Evolutionary conservation across 2,797 vertebrate genomes (phyloP).

Genomic region (Gadopsis marmoratus): DNA sequence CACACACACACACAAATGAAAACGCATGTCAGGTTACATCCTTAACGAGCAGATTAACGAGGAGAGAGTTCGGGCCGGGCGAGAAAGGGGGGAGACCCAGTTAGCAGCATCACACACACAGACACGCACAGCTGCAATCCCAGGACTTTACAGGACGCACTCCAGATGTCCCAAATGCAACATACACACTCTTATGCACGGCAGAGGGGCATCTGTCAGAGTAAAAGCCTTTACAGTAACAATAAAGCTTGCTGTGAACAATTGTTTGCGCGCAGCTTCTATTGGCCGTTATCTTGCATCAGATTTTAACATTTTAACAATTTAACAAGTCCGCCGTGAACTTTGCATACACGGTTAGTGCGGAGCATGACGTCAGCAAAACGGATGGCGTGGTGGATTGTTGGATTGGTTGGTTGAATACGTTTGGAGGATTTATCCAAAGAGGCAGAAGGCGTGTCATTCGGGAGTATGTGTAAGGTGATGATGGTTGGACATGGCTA

Average conservation of each 20-base stretch:
- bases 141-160: constrained; percentile 57
- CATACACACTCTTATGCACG: constrained; percentile 8
- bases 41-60: constrained; percentile 75
- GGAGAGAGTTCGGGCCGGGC: constrained; percentile 34
- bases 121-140: constrained; percentile 57
- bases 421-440: neutral
- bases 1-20: constrained; percentile 46
- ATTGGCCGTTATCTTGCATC: constrained; percentile 1
- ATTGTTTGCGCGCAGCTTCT: neutral
- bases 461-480: neutral
- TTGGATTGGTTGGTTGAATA: neutral
- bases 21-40: constrained; percentile 76
- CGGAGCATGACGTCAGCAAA: neutral
- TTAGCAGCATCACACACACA: constrained; percentile 19
- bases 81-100: neutral
- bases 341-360: neutral
- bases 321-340: constrained; percentile 1
- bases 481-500: neutral
- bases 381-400: neutral
- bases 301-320: neutral
- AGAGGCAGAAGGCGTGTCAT: neutral
- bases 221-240: constrained; percentile 36
- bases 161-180: constrained; percentile 68
- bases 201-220: constrained; percentile 13
- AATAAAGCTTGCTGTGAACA: constrained; percentile 40